phyloP scores from a whole-genome alignment of 1,140 invertebrate genomes.

The Drosophila burlai region DNA sequence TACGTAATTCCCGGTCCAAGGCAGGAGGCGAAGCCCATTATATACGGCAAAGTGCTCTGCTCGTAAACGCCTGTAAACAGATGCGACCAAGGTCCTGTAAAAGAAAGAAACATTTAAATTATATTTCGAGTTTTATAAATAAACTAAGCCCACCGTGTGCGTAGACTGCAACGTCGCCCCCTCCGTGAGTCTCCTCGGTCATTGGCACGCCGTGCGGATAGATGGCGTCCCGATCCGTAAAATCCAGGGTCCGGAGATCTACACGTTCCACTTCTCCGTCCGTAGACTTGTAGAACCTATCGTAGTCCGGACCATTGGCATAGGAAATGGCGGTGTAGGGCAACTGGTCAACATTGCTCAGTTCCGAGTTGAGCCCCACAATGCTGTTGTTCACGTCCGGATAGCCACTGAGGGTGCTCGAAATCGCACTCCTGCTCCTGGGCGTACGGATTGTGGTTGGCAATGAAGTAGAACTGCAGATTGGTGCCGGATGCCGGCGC shows the following conservation, averaged over 20 bases:
- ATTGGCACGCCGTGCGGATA: slow-evolving; percentile 86
- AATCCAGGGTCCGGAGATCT: slow-evolving; percentile 46
- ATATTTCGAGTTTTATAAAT: background rate
- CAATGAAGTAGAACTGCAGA: slow-evolving; percentile 93
- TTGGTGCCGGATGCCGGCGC: slow-evolving; percentile 97
- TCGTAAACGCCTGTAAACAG: slow-evolving; percentile 91
- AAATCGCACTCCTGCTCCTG: slow-evolving; percentile 95
- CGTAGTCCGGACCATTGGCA: slow-evolving; percentile 89
- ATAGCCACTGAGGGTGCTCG: slow-evolving; percentile 89
- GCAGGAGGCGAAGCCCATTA: slow-evolving; percentile 89
- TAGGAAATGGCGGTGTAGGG: slow-evolving; percentile 92
- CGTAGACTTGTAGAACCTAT: slow-evolving; percentile 84
- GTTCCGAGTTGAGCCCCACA: slow-evolving; percentile 84
- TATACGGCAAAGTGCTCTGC: slow-evolving; percentile 91
- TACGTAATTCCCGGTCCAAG: slow-evolving; percentile 86
- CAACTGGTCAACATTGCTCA: slow-evolving; percentile 87
- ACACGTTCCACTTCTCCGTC: slow-evolving; percentile 49
- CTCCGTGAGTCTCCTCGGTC: slow-evolving; percentile 88
- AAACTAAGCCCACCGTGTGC: slow-evolving; percentile 80
- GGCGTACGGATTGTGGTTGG: slow-evolving; percentile 90
- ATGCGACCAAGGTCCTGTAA: slow-evolving; percentile 88
- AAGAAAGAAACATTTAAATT: slow-evolving; percentile 42
- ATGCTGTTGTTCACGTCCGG: slow-evolving; percentile 87
- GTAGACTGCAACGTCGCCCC: slow-evolving; percentile 89
- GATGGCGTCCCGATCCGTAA: slow-evolving; percentile 61